Base-by-base conservation (phyloP, 2,888 invertebrate genomes). In the Thalpophila matura region DNA sequence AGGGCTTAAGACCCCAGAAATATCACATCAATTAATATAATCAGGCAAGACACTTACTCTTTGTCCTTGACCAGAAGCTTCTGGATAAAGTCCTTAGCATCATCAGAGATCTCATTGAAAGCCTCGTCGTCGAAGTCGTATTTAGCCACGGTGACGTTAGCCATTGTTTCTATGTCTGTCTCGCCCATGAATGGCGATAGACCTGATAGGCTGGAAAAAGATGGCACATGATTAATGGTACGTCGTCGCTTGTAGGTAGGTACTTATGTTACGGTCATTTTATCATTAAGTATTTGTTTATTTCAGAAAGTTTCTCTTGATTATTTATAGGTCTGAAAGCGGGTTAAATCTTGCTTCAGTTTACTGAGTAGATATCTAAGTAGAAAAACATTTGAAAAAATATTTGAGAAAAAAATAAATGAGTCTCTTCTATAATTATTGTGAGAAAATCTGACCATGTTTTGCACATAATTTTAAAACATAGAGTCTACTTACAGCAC, bases 131-230 rank as follows among this genome's bases (percentile, higher is more conserved):
- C 99, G 91, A 98, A 99, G 95, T 99, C 99, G 91, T 99, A 99
- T 89, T 99, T 98, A 47, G 98, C 99, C 80, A 98, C 97, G 2
- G 99, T 99, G 27, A 99, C 99, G 91, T 99, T 99, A n/a, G 98
- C 98, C 97, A 99, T 98, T 7, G 99, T 99, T 91, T 99, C 99
- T 80, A 98, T 97, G 90, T 99, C 99, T 45, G 98, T 98, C 88
- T 99, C 98, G 1, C 99, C 99, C 98, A 99, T 99, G 94, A 99
- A 99, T 12, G 99, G 99, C 5, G 99, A 99, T 63, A 99, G 94
- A 4, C 99, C 99, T 29, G 99, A 99, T 81, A 99, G 94, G 79
- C 98, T 98, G 90, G 33, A 89, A 90, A 65, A 38, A 56, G 42
- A 59, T 55, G 31, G 14, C 0, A 50, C 4, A 40, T 46, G 37